phyloP scores from a whole-genome alignment of 2,888 invertebrate genomes.

The Helobdella robusta region DNA sequence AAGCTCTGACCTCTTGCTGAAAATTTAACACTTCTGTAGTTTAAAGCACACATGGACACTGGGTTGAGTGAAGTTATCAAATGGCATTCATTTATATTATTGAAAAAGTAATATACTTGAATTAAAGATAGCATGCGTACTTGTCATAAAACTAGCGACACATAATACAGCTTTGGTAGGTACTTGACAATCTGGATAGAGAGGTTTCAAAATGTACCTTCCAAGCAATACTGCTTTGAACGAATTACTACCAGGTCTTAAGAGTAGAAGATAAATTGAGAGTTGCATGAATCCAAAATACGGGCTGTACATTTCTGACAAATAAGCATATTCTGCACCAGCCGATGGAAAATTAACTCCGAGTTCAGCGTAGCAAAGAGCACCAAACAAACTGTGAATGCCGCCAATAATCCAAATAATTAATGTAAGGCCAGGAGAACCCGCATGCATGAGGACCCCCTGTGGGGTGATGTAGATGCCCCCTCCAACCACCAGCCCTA shows the following conservation, averaged over 20 bases:
- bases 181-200: slow-evolving; percentile 41
- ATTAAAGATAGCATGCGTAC: too few relatives aligned
- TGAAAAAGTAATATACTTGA: too few relatives aligned
- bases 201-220: slow-evolving; percentile 44
- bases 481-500: slow-evolving; percentile 30
- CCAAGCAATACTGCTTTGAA: slow-evolving; percentile 45
- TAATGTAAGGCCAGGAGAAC: slow-evolving; percentile 64
- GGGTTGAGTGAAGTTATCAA: too few relatives aligned
- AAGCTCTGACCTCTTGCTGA: slow-evolving; percentile 41
- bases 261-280: slow-evolving; percentile 45
- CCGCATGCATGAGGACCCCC: slow-evolving; percentile 48
- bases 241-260: slow-evolving; percentile 43
- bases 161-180: slow-evolving; percentile 37
- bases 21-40: slow-evolving; percentile 41
- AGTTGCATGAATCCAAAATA: slow-evolving; percentile 44
- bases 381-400: slow-evolving; percentile 64
- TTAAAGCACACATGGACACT: slow-evolving; percentile 37
- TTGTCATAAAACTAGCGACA: slow-evolving; percentile 39
- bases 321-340: slow-evolving; percentile 53
- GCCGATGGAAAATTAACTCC: slow-evolving; percentile 68
- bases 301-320: slow-evolving; percentile 44
- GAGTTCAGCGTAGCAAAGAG: slow-evolving; percentile 78
- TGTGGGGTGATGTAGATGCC: slow-evolving; percentile 32
- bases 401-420: slow-evolving; percentile 83
- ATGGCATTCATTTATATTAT: too few relatives aligned